A percentile compares a stretch with the other conserved stretches of the same genome.
phyloP scores from a whole-genome alignment of 2,888 invertebrate genomes.

The Drosophila subsilvestris region DNA sequence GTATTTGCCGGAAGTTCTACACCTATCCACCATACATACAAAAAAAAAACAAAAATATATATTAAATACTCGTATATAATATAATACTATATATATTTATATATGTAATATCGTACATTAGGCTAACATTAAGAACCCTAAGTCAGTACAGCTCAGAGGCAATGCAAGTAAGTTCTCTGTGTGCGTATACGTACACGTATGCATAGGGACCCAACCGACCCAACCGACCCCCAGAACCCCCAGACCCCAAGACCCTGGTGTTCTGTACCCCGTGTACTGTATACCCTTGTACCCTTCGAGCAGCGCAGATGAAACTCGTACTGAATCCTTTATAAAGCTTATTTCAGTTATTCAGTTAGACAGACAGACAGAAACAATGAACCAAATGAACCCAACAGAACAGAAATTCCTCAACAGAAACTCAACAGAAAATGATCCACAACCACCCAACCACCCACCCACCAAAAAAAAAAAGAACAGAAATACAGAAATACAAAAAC shows the following conservation, averaged over 20 bases:
- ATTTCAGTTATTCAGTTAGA: constrained; percentile 58
- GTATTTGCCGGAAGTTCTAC: constrained; percentile 39
- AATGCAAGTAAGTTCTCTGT: constrained; percentile 47
- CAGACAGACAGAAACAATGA: constrained; percentile 41
- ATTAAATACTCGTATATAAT: constrained; percentile 33
- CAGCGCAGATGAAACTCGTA: constrained; percentile 20
- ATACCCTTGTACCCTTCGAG: constrained; percentile 14
- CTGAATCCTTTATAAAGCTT: constrained; percentile 37
- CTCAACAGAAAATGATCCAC: no score
- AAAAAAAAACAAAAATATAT: constrained; percentile 6
- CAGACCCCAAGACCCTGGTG: constrained; percentile 14
- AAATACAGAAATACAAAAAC: constrained; percentile 28
- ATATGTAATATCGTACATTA: constrained; percentile 46
- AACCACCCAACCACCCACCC: no score
- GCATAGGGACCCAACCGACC: constrained; percentile 13
- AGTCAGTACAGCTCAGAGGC: constrained; percentile 34
- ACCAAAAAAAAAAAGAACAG: constrained; percentile 7
- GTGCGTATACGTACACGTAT: not conserved
- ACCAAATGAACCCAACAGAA: not conserved
- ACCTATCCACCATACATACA: constrained; percentile 2
- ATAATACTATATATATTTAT: constrained; percentile 31
- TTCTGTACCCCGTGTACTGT: not conserved
- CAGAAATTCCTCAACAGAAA: not conserved
- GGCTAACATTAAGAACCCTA: constrained; percentile 59
- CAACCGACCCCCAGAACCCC: constrained; percentile 15